Base-by-base conservation (phyloP, 2,888 invertebrate genomes). In the Acholoe squamosa region DNA sequence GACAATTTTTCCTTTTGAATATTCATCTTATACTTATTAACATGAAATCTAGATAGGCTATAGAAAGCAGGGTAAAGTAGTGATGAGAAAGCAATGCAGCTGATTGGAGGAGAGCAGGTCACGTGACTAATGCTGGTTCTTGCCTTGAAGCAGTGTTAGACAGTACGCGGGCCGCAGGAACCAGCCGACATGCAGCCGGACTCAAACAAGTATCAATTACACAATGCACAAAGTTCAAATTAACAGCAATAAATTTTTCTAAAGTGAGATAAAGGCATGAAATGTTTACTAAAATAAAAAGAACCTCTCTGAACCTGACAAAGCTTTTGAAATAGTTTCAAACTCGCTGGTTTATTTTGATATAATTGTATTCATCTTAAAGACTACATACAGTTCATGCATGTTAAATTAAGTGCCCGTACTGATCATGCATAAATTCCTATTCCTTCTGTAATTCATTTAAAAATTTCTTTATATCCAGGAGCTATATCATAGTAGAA, bases 51-150 rank as follows among this genome's bases (percentile, higher is more conserved):
- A 61, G 61, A 61, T 14, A 61, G 5, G 43, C 43, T 43, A 43
- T 43, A 61, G 31, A 28, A 71, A 71, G 71, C 71, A 71, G 71
- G 71, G 71, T 19, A 33, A 80, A 22, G 80, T 43, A 43, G 80
- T 76, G 31, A 31, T 80, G 43, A 80, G 80, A 33, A 86, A 56
- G 86, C 86, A 54, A n/a, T 1, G 52, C 22, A 54, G 54, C 86
- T 86, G 56, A 28, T 86, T 54, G 86, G 33, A 54, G 86, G 86
- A 86, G 86, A 86, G 86, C 10, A 33, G 86, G 54, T 86, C 54
- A 86, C 14, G 31, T 86, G 86, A 28, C 86, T 22, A 86, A 71
- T 71, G 71, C 25, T 71, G 43, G 33, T 84, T 43, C 84, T 84
- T 86, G 86, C 56, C 56, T 25, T 86, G 86, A 56, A 86, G 86